A percentile compares a stretch with the other conserved stretches of the same genome.
phyloP scores from a whole-genome alignment of 2,888 invertebrate species.

The Buathra laborator region DNA sequence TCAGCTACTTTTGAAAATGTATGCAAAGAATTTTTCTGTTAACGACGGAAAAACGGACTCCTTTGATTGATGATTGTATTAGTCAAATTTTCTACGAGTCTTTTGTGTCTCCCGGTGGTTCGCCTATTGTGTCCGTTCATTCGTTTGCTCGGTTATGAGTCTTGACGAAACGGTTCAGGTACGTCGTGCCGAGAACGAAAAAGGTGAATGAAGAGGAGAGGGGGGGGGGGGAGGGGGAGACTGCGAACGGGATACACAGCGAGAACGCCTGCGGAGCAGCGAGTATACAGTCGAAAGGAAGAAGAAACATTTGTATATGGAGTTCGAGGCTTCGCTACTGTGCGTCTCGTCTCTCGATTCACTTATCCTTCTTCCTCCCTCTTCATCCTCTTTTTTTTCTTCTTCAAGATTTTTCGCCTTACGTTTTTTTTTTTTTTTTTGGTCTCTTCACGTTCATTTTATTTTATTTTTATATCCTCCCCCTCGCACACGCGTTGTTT shows the following conservation, averaged over 20 bases:
- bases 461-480: constrained; percentile 23
- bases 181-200: constrained; percentile 45
- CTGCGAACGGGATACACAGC: constrained; percentile 29
- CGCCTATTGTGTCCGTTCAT: constrained; percentile 17
- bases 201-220: constrained; percentile 55
- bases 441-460: constrained; percentile 2
- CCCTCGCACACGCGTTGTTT: constrained; percentile 50
- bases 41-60: neutral
- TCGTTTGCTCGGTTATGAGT: constrained; percentile 22
- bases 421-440: constrained; percentile 20
- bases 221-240: constrained; percentile 16
- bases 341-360: constrained; percentile 55
- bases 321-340: constrained; percentile 51
- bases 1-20: neutral
- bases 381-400: neutral
- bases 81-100: neutral
- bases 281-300: constrained; percentile 36
- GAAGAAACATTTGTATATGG: constrained; percentile 55
- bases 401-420: constrained; percentile 46
- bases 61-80: neutral
- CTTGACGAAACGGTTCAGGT: constrained; percentile 55
- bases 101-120: neutral
- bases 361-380: constrained; percentile 33
- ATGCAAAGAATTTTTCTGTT: neutral
- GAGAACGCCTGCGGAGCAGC: constrained; percentile 49